These are phyloP conservation scores for Poicephalus meyeri DNA, from an alignment of 2,113 vertebrate genomes.

Conservation along the genomic window DNA sequence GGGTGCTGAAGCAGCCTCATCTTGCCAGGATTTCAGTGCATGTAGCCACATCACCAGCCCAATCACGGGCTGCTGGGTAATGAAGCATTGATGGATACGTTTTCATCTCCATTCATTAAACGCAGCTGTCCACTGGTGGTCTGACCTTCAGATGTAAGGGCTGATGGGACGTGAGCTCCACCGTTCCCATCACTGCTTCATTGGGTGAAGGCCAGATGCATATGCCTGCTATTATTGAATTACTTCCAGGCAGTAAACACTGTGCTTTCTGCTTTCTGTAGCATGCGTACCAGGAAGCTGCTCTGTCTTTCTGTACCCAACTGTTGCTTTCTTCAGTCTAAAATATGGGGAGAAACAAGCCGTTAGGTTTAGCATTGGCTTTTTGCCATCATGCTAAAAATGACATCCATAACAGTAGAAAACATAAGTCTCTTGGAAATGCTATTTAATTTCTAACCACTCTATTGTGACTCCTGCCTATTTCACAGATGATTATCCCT, in stretches of 20 bases:
- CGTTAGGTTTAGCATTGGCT: background rate
- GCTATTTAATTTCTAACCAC: background rate
- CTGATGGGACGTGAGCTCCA: background rate
- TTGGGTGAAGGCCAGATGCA: background rate
- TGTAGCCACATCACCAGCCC: background rate
- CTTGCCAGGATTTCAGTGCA: background rate
- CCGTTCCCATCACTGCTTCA: background rate
- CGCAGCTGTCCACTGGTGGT: background rate
- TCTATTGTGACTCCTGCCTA: background rate
- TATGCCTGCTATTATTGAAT: background rate
- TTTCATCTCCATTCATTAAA: background rate
- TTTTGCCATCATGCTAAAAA: background rate
- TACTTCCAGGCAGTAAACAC: background rate
- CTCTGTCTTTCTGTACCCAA: background rate
- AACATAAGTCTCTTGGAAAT: background rate
- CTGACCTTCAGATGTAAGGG: background rate
- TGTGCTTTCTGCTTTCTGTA: background rate
- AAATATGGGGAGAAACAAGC: background rate
- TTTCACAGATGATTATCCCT: background rate
- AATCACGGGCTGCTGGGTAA: background rate
- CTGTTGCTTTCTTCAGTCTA: background rate
- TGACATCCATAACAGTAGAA: rapidly evolving
- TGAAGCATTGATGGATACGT: background rate
- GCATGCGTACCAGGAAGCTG: background rate
- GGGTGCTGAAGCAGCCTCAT: background rate